Evolutionary conservation across 1,140 invertebrate species (phyloP).

Genomic region (Drosophila miranda): DNA sequence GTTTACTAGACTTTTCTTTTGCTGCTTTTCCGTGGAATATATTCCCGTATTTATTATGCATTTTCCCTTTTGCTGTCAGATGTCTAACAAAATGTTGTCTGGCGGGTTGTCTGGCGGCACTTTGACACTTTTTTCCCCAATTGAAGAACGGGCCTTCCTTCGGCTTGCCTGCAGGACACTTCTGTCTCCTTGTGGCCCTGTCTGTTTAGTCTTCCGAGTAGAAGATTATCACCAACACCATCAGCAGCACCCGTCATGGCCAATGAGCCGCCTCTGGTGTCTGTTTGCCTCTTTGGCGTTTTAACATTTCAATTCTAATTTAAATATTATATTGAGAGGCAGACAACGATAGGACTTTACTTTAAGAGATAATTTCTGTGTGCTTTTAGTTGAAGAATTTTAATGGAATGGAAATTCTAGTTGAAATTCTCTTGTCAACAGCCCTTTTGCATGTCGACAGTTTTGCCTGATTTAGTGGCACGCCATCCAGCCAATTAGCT

Average conservation of each 20-base stretch:
- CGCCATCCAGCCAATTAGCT: conserved; percentile 53
- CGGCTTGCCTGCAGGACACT: conserved; percentile 22
- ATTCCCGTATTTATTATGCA: conserved; percentile 53
- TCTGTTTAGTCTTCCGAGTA: conserved; percentile 53
- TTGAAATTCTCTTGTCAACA: conserved; percentile 27
- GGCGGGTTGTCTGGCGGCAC: conserved; percentile 45
- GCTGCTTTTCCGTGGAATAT: conserved; percentile 4
- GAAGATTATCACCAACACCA: conserved; percentile 47
- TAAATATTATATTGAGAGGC: conserved; percentile 67
- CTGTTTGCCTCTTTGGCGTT: conserved; percentile 36
- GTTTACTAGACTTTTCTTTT: conserved; percentile 15
- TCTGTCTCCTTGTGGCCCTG: neutral
- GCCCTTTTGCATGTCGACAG: conserved; percentile 36
- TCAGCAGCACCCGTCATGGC: conserved; percentile 28
- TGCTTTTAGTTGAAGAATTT: neutral
- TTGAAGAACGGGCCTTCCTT: conserved; percentile 28
- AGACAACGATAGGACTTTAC: neutral
- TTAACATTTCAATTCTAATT: conserved; percentile 70
- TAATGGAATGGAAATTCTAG: conserved; percentile 2
- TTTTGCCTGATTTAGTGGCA: conserved; percentile 43
- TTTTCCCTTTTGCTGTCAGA: conserved; percentile 38
- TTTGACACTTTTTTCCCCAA: conserved; percentile 49
- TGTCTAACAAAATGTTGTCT: conserved; percentile 55
- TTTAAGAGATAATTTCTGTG: conserved; percentile 11
- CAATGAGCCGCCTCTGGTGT: conserved; percentile 15